Conservation (phyloP, 2,888 invertebrate genomes). For the Nymphalis urticae region DNA sequence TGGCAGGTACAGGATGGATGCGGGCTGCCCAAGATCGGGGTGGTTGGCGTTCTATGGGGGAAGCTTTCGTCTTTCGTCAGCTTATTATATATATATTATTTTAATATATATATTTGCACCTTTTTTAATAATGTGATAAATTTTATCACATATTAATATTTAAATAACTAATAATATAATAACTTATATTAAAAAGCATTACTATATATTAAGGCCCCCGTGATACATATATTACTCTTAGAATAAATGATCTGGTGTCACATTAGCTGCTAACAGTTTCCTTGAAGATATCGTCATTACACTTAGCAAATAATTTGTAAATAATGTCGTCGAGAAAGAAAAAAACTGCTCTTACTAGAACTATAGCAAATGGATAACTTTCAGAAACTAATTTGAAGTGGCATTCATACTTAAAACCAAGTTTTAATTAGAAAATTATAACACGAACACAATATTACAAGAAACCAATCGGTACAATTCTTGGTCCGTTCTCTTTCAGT, state of each 20-base stretch:
- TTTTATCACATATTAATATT: no score
- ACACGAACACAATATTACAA: neutral
- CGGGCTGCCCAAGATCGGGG: no score
- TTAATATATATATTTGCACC: no score
- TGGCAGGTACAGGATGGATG: no score
- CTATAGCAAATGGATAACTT: constrained; percentile 14
- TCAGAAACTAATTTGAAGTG: constrained; percentile 5
- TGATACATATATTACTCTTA: constrained; percentile 21
- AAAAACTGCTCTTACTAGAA: neutral
- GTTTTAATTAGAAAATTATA: constrained; percentile 14
- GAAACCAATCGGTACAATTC: no score
- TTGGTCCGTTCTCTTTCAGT: no score
- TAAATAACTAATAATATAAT: neutral
- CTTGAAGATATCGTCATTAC: constrained; percentile 16
- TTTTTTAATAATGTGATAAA: no score
- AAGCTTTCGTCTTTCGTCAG: no score
- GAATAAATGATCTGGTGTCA: constrained; percentile 21
- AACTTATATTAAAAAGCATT: neutral
- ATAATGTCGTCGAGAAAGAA: neutral
- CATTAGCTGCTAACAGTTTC: constrained; percentile 21
- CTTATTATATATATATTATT: no score
- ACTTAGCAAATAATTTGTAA: neutral
- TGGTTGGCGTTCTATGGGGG: no score
- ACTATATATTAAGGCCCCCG: neutral
- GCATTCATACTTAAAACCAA: constrained; percentile 18